A percentile compares a stretch with the other conserved stretches of the same genome.
phyloP scores from a whole-genome alignment of 1,140 invertebrate genomes.

The Zaprionus ghesquierei region DNA sequence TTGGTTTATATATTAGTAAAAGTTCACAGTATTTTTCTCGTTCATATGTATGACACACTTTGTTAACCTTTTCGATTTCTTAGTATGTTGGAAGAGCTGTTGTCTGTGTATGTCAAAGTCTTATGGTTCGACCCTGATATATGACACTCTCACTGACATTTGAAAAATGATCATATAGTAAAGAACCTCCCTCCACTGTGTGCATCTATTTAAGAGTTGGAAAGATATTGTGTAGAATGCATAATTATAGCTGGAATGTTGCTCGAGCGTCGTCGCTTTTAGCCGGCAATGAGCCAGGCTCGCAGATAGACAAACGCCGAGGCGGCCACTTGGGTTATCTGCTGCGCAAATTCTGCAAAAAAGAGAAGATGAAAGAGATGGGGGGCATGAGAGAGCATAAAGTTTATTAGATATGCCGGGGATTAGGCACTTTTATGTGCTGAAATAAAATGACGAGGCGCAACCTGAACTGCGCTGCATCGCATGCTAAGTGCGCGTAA shows the following conservation, averaged over 20 bases:
- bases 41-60: background rate
- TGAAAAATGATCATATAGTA: background rate
- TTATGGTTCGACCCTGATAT: background rate
- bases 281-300: slow-evolving; percentile 69
- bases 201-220: slow-evolving; percentile 15
- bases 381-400: slow-evolving; percentile 40
- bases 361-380: background rate
- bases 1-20: no score
- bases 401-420: slow-evolving; percentile 61
- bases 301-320: slow-evolving; percentile 64
- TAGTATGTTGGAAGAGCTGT: background rate
- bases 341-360: slow-evolving; percentile 67
- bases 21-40: no score
- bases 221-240: background rate
- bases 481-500: slow-evolving; percentile 34
- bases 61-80: background rate
- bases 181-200: background rate
- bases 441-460: slow-evolving; percentile 49
- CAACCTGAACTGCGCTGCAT: slow-evolving; percentile 39
- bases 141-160: background rate
- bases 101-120: background rate
- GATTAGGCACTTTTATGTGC: slow-evolving; percentile 53
- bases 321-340: slow-evolving; percentile 54
- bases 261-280: slow-evolving; percentile 12
- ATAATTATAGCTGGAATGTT: slow-evolving; percentile 1